phyloP scores from a whole-genome alignment of 2,113 vertebrate species.

The Origma solitaria region DNA sequence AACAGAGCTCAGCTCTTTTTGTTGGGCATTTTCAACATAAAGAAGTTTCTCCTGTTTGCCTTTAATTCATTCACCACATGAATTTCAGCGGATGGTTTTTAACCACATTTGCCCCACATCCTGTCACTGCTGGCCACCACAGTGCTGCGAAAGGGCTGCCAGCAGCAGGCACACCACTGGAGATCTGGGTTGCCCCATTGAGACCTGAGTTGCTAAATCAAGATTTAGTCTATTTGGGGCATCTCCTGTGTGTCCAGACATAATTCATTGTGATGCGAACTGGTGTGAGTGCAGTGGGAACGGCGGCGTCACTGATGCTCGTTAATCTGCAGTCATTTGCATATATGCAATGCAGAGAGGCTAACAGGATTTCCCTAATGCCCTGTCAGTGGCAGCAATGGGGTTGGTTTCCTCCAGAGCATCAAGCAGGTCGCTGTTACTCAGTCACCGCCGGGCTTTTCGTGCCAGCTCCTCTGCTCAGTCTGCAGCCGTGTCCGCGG shows the following conservation, averaged over 20 bases:
- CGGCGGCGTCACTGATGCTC: accelerated
- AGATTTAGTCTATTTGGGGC: neutral
- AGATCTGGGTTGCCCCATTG: neutral
- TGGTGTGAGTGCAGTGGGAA: neutral
- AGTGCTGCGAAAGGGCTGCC: neutral
- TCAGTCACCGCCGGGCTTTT: neutral
- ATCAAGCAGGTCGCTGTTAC: neutral
- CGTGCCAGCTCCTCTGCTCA: neutral
- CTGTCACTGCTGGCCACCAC: neutral
- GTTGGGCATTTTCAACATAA: neutral
- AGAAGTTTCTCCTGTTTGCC: conserved; percentile 12
- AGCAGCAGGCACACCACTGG: neutral
- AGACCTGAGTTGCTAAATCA: neutral
- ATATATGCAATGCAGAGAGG: neutral
- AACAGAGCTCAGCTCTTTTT: neutral
- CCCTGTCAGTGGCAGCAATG: neutral
- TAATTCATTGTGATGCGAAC: neutral
- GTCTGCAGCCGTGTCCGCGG: neutral
- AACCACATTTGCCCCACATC: conserved; percentile 17
- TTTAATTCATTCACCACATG: neutral
- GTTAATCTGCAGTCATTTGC: neutral
- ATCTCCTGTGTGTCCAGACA: neutral
- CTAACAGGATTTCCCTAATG: conserved; percentile 26
- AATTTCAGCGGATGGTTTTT: neutral
- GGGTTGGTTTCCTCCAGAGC: neutral